Conservation (phyloP, 2,797 vertebrate species). For the Menidia menidia region DNA sequence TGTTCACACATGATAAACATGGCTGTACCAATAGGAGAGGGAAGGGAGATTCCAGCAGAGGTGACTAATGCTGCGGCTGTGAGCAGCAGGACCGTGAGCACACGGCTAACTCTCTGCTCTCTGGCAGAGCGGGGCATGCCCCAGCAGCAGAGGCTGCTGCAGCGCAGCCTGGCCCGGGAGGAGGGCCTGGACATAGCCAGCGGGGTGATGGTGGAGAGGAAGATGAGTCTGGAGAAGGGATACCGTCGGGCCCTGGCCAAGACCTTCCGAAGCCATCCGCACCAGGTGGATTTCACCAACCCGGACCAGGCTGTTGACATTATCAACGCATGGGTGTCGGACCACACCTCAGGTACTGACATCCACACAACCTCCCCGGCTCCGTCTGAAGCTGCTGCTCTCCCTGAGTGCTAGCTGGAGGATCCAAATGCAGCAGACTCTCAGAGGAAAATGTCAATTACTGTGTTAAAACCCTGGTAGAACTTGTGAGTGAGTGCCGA, state of each 20-base stretch:
- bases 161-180: constrained; percentile 75
- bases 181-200: constrained; percentile 79
- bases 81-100: background rate
- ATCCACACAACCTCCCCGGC: too few species aligned
- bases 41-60: too few species aligned
- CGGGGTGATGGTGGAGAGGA: constrained; percentile 88
- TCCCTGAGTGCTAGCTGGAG: too few species aligned
- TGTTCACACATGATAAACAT: too few species aligned
- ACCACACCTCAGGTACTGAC: constrained; percentile 84
- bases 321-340: constrained; percentile 88
- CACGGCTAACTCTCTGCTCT: background rate
- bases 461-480: too few species aligned
- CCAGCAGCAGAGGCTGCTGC: constrained; percentile 78
- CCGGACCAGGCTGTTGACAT: constrained; percentile 75
- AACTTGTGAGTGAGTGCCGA: too few species aligned
- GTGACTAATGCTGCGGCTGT: too few species aligned
- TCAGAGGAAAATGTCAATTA: too few species aligned
- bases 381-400: background rate
- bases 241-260: constrained; percentile 80
- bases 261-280: constrained; percentile 81
- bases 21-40: too few species aligned
- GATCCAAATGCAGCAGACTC: too few species aligned
- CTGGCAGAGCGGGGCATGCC: constrained; percentile 78
- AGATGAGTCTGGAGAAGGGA: constrained; percentile 79
- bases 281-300: constrained; percentile 88